Percentiles rank a stretch among this genome's conserved stretches.
These are phyloP conservation scores for Archips crataeganus DNA, from an alignment of 2,888 invertebrate genomes.

Conservation along the genomic window DNA sequence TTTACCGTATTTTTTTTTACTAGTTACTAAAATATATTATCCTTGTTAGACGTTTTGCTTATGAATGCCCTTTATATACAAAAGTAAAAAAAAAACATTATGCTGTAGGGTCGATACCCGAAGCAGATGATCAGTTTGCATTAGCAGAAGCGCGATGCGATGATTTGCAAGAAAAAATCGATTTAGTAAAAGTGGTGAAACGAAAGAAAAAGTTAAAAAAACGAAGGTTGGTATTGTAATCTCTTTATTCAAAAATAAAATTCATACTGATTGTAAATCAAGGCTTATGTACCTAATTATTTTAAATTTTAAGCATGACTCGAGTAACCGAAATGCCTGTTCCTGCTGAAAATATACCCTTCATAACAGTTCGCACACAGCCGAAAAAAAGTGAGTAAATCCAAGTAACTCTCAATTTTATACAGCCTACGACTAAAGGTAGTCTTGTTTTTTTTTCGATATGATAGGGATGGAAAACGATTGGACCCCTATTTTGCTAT, in stretches of 20 bases:
- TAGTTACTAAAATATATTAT: too few relatives aligned
- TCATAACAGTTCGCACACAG: slow-evolving; percentile 70
- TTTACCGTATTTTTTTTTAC: too few relatives aligned
- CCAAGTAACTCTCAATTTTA: background rate
- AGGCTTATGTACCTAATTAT: background rate
- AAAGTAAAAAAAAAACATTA: background rate
- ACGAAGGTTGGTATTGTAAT: slow-evolving; percentile 61
- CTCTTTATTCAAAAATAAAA: background rate
- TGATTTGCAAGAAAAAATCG: slow-evolving; percentile 75
- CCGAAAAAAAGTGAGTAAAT: slow-evolving; percentile 75
- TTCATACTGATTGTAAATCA: background rate
- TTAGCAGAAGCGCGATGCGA: slow-evolving; percentile 74
- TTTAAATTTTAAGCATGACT: slow-evolving; percentile 62
- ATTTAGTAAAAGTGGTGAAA: slow-evolving; percentile 72
- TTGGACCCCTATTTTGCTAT: too few relatives aligned
- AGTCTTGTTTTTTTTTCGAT: too few relatives aligned
- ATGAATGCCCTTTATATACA: too few relatives aligned
- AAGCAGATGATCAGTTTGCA: slow-evolving; percentile 73
- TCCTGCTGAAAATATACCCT: slow-evolving; percentile 60
- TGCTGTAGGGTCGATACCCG: slow-evolving; percentile 69
- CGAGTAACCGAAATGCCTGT: slow-evolving; percentile 59
- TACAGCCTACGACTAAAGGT: too few relatives aligned
- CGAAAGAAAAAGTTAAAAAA: slow-evolving; percentile 74
- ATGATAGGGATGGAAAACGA: too few relatives aligned
- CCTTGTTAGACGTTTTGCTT: too few relatives aligned